A percentile compares a stretch with the other conserved stretches of the same genome.
Evolutionary conservation across 2,888 invertebrate species (phyloP).

Genomic region (Desoria tigrina): DNA sequence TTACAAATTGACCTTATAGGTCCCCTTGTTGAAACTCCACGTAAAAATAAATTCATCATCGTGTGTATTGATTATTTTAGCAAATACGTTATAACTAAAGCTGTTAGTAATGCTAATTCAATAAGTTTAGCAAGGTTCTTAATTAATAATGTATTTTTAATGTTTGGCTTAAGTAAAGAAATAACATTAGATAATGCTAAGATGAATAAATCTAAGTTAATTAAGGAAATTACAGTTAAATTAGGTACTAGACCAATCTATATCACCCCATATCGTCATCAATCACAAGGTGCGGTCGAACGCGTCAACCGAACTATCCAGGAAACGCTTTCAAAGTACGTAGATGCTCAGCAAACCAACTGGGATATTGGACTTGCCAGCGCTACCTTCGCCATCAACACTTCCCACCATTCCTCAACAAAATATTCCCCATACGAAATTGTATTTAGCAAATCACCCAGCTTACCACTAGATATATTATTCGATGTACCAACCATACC

Average conservation of each 20-base stretch:
- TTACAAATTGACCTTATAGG: no score
- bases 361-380: neutral
- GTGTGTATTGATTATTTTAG: no score
- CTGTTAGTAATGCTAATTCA: no score
- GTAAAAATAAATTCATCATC: no score
- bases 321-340: neutral
- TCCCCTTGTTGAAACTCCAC: no score
- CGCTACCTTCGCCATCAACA: neutral
- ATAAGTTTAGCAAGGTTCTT: no score
- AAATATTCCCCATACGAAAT: neutral
- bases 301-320: neutral
- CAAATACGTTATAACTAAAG: no score
- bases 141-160: no score
- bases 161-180: no score
- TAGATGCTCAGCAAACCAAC: neutral
- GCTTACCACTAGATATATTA: neutral
- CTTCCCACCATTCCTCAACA: neutral
- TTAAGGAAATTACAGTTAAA: no score
- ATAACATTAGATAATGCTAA: no score
- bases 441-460: neutral
- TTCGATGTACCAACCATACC: neutral
- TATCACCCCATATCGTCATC: neutral
- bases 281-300: neutral
- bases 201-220: no score
- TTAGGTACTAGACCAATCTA: neutral